Base-by-base conservation (phyloP, 1,140 invertebrate species). In the Babylonia areolata region DNA sequence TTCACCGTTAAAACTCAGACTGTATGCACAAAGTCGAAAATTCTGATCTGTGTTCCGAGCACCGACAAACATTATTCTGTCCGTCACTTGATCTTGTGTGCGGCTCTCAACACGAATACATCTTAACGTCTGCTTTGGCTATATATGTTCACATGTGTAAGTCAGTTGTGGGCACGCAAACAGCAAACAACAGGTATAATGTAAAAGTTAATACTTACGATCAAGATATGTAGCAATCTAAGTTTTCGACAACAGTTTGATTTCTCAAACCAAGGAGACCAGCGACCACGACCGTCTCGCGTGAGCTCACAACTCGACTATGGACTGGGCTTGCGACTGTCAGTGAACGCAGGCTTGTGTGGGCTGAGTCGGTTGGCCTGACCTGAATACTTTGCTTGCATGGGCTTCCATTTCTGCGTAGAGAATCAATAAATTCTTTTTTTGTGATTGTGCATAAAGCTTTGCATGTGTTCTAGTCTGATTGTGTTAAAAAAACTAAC, bases 301-400 rank as follows among this genome's bases (percentile, higher is more conserved):
- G 75, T 77, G 75, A 39, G 75, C 75, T 37, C 75, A 37, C 75
- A 40, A 77, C 75, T 40, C 75, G 37, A 77, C 71, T 73, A 69
- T 69, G 23, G 64, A 69, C 75, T 77, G 75, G 58, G 58, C 75
- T 42, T 37, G 75, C 35, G 75, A 77, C 75, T 42, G 75, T 77
- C 75, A 77, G 75, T 77, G 75, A 35, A 77, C 58, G 58, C 58
- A 40, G 75, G 75, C 75, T 28, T 40, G 71, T 73, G 35, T 39
- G 39, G 37, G 58, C 81, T 31, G 31, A 84, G 82, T 84, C 82
- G 82, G 58, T 84, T 39, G 75, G 75, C 75, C 33, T 84, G 82
- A 84, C 82, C 82, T 84, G 58, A 84, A 84, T 84, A 84, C 82
- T 84, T 69, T n/a, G 69, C 64, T 46, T 17, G 64, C 69, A 12